These are phyloP conservation scores for Archips xylosteana DNA, from an alignment of 2,888 invertebrate genomes.

Conservation along the genomic window DNA sequence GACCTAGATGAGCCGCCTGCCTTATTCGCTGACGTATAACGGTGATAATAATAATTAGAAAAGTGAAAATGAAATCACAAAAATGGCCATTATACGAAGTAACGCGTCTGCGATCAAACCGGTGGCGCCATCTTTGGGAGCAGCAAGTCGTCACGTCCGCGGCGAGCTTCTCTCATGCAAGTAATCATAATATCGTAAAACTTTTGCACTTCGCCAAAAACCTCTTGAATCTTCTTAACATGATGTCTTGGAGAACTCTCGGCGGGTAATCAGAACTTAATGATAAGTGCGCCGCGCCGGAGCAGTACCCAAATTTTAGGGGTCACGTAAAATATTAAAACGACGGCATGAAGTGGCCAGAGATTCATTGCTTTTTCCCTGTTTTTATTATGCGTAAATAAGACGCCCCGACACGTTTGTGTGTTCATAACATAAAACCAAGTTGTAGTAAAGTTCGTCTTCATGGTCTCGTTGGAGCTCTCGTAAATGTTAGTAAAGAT, in stretches of 20 bases:
- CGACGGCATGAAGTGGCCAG: slow-evolving; percentile 83
- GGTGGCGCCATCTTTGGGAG: slow-evolving; percentile 26
- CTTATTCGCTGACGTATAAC: too few relatives aligned
- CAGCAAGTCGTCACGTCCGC: slow-evolving; percentile 64
- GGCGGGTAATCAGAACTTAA: slow-evolving; percentile 82
- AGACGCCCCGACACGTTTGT: slow-evolving; percentile 74
- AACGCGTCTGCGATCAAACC: slow-evolving; percentile 14
- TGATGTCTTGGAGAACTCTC: slow-evolving; percentile 72
- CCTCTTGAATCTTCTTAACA: slow-evolving; percentile 70
- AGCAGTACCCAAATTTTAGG: slow-evolving; percentile 77
- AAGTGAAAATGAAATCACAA: background rate
- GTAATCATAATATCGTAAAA: slow-evolving; percentile 84
- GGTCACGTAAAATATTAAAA: slow-evolving; percentile 86
- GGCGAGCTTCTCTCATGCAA: slow-evolving; percentile 70
- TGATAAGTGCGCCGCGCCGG: slow-evolving; percentile 79
- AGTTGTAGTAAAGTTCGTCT: slow-evolving; percentile 73
- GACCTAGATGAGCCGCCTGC: too few relatives aligned
- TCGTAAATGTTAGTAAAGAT: slow-evolving; percentile 74
- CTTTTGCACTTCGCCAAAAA: slow-evolving; percentile 82
- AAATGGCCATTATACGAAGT: background rate
- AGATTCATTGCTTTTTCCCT: slow-evolving; percentile 82
- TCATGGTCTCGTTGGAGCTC: slow-evolving; percentile 62
- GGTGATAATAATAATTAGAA: background rate
- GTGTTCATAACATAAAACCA: slow-evolving; percentile 81
- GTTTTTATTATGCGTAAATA: slow-evolving; percentile 85